Evolutionary conservation across 2,888 invertebrate species (phyloP), one percentile per base, ranked within the genome.

Genomic region (Catocala fraxini): DNA sequence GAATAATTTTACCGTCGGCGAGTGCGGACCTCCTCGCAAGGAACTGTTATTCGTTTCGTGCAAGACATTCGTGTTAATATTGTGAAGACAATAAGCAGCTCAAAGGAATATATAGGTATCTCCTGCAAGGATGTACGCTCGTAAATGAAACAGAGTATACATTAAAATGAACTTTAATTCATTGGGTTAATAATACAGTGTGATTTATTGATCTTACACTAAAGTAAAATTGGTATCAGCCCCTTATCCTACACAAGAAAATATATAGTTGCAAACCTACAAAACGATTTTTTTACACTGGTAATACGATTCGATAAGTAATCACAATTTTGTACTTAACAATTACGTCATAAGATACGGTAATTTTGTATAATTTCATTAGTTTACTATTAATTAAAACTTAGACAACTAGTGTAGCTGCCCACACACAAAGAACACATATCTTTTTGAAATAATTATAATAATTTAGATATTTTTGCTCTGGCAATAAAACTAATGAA

Each of bases 211-310:
- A 79, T 70, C 90, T 90, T 89, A 92, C 51, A 63, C 82, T 87
- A 88, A 81, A 87, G 80, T 87, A 87, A 89, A 89, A 84, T 84
- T 92, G 93, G 93, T 93, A 91, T 91, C 89, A 90, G 90, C 89
- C 88, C 78, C 88, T 85, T 83, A 70, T 61, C 73, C 75, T 84
- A 82, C 77, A 61, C 71, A 67, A 77, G 72, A 72, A 71, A 77
- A 82, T 74, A 76, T 73, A 75, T 70, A 79, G 79, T 78, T 83
- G 76, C 78, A 82, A 83, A 76, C 80, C 56, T 77, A 79, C 80
- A 81, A 80, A 79, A 83, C 71, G 57, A 72, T 68, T 77, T 80
- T 74, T 83, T 75, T 84, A 89, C 90, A 91, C 89, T 91, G 90
- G 91, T 89, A 85, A 79, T 80, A 77, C 70, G 65, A 77, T 73